phyloP scores from a whole-genome alignment of 2,113 vertebrate genomes.

The Psophia crepitans region DNA sequence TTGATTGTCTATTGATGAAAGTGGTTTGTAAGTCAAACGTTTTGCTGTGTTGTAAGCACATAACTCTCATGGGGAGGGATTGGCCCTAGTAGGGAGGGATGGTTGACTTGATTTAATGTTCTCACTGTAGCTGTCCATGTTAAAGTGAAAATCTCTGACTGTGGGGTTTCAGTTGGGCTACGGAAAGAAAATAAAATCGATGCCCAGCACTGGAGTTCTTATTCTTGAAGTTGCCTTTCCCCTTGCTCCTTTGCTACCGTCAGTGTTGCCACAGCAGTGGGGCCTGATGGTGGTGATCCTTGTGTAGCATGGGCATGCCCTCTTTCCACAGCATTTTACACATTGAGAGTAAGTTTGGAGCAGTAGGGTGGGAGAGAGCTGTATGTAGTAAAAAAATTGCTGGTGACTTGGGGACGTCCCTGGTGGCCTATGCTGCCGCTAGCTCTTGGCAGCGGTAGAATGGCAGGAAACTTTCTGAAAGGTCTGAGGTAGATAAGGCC shows the following conservation, averaged over 20 bases:
- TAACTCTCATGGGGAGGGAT: background rate
- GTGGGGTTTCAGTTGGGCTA: background rate
- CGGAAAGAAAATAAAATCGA: background rate
- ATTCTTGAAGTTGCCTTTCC: background rate
- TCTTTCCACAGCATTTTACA: rapidly evolving
- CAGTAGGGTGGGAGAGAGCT: too few species aligned
- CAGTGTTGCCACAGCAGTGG: background rate
- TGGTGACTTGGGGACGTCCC: background rate
- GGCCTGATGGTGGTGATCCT: background rate
- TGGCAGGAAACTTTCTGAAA: background rate
- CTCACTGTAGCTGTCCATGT: background rate
- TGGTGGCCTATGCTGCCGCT: rapidly evolving
- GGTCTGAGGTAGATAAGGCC: background rate
- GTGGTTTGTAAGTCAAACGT: background rate
- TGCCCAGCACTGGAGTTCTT: background rate
- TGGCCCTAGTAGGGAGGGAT: background rate
- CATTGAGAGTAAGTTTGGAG: background rate
- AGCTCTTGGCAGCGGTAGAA: background rate
- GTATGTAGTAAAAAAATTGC: too few species aligned
- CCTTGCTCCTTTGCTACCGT: rapidly evolving
- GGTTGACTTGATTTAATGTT: background rate
- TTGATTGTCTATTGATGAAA: background rate
- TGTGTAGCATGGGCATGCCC: background rate
- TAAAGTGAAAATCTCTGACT: background rate
- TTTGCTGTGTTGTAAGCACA: background rate